Evolutionary conservation across 2,113 vertebrate species (phyloP), one percentile per base, ranked within the genome.

Genomic region (Psephotus haematonotus): DNA sequence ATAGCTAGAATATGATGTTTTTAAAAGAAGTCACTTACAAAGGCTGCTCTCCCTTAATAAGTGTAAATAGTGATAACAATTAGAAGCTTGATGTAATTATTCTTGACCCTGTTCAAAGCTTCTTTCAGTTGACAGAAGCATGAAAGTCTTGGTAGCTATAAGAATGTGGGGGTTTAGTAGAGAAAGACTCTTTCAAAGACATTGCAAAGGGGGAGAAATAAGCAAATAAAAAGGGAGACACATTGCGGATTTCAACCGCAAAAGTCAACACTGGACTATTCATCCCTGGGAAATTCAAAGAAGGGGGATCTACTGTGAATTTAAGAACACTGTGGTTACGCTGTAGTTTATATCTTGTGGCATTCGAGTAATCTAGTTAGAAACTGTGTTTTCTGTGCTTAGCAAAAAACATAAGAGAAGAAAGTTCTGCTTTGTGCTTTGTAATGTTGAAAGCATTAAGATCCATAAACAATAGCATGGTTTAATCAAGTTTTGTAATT

Each of bases 401-500:
- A 67, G n/a, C 27, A 59, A 47, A 46, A 82, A 22, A 22, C 25
- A 63, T 11, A 29, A 39, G 20, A 80, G 94, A 91, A 39, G 71
- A 79, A 41, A 8, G 41, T 13, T 41, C 77, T 85, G 18, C 85
- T 82, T 63, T 82, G 62, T 55, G 69, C 65, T 77, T 91, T 80
- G 85, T 93, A 74, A 90, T 43, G 41, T 95, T 95, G 70, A 96
- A 97, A 94, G 24, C 59, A 94, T 80, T 90, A 93, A 82, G 49
- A 75, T 59, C 33, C 17, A 17, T 35, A 90, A 96, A 91, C 47
- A 95, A 79, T 94, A 85, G 25, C 65, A 67, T 79, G 75, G 92
- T 96, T 96, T 92, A 86, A 97, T 97, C 90, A 94, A 91, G 43
- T 59, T 85, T 95, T 95, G 82, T 65, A 93, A 64, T 94, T 93